Base-by-base conservation (phyloP, 2,113 vertebrate genomes). In the Scomber scombrus region DNA sequence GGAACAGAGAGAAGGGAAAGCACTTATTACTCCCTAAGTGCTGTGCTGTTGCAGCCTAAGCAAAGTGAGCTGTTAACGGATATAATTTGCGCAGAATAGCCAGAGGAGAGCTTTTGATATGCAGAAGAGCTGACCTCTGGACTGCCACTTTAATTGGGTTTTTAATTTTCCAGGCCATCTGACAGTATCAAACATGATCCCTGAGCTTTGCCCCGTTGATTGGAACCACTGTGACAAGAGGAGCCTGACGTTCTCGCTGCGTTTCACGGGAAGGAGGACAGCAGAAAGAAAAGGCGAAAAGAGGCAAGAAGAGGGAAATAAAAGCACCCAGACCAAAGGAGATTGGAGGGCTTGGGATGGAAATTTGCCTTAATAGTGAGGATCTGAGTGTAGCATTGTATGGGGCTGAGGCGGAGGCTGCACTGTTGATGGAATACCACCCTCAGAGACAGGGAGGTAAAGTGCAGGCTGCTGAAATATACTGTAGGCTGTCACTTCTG, bases 121-220 rank as follows among this genome's bases (percentile, higher is more conserved):
- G 97, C 97, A 99, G 98, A 99, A 94, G 96, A 98, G 97, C 96
- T 98, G 97, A 99, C 97, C 97, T 96, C 95, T 94, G 95, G 96
- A 95, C 96, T 96, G 96, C 97, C 97, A 96, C 97, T 97, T 98
- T 99, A 99, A 99, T 99, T 99, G 97, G 97, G 96, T 98, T 99
- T 99, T 99, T 98, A 98, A 99, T 99, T 99, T 99, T 99, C 97
- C 97, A 97, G 97, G 96, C 97, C 97, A 98, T 97, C 97, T 99
- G 97, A 99, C 97, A 97, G 97, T 98, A 98, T 99, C 97, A 99
- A 98, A 97, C 97, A 98, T 97, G 97, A 98, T 97, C 97, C 97
- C 95, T 94, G 95, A 96, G 96, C 96, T 97, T 90, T 96, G 95
- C 96, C 96, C 97, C 95, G 93, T 95, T 96, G 97, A 97, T 96